Evolutionary conservation across 2,113 vertebrate species (phyloP).

Genomic region (Pithys albifrons): DNA sequence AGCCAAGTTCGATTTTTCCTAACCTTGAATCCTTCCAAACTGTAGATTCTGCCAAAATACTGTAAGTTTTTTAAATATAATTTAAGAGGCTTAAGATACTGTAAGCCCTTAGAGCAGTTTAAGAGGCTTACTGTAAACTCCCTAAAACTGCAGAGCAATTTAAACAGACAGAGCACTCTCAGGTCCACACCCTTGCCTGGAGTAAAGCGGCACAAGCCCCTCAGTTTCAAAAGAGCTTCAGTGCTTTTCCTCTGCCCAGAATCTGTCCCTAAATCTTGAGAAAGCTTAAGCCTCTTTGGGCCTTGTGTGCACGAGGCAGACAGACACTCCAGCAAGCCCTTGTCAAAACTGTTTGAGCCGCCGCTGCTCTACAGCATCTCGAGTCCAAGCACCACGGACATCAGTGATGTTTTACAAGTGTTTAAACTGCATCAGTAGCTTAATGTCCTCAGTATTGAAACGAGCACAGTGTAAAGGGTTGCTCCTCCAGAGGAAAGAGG

Average conservation of each 20-base stretch:
- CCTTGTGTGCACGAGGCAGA: background rate
- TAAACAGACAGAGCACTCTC: conserved; percentile 3
- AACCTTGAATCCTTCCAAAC: conserved; percentile 38
- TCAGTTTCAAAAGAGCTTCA: background rate
- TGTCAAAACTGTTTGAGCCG: background rate
- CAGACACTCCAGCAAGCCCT: conserved; percentile 7
- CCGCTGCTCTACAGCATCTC: background rate
- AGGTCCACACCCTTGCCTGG: background rate
- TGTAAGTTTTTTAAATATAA: conserved; percentile 26
- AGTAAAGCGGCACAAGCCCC: conserved; percentile 2
- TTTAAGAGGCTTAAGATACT: conserved; percentile 62
- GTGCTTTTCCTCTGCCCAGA: background rate
- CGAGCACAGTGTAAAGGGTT: background rate
- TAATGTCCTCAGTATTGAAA: background rate
- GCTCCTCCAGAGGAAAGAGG: background rate
- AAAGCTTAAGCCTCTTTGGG: conserved; percentile 44
- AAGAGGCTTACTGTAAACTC: conserved; percentile 64
- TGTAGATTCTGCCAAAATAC: conserved; percentile 52
- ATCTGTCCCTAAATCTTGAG: conserved; percentile 10
- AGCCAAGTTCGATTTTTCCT: background rate
- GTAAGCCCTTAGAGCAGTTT: conserved; percentile 54
- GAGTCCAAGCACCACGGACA: background rate
- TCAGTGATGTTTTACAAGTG: background rate
- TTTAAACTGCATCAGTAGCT: background rate
- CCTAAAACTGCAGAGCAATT: conserved; percentile 61